Evolutionary conservation across 2,113 vertebrate species (phyloP).

Genomic region (Hemiscyllium ocellatum): DNA sequence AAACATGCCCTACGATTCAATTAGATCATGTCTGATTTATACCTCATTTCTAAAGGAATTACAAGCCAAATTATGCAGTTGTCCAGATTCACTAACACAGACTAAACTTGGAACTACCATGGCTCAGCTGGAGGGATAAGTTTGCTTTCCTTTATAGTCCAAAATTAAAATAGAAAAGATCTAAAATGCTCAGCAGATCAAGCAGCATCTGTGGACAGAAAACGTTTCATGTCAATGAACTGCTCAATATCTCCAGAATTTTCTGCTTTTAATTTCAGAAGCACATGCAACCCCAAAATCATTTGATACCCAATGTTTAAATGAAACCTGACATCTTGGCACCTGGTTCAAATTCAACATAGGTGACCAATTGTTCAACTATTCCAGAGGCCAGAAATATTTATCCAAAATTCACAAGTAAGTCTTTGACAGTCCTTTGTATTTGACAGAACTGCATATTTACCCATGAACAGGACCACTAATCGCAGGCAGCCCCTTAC

Average conservation of each 20-base stretch:
- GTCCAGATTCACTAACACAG: background rate
- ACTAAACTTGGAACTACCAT: background rate
- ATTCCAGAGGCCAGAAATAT: background rate
- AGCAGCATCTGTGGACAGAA: too few species aligned
- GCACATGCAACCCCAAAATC: background rate
- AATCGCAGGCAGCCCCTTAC: background rate
- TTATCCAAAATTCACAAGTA: background rate
- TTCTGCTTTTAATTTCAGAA: background rate
- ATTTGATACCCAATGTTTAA: background rate
- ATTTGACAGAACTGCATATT: background rate
- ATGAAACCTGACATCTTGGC: background rate
- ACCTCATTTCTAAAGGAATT: too few species aligned
- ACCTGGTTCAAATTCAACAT: background rate
- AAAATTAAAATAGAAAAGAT: background rate
- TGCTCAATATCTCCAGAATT: too few species aligned
- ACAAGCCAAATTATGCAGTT: too few species aligned
- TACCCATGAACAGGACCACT: background rate
- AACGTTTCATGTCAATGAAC: too few species aligned
- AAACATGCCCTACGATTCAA: background rate
- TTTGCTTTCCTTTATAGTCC: background rate
- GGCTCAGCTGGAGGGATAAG: background rate
- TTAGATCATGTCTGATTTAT: background rate
- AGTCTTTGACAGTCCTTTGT: background rate
- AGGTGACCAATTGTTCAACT: background rate
- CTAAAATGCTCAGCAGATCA: too few species aligned